phyloP scores from a whole-genome alignment of 2,888 invertebrate genomes.

The Mylabris sibirica region DNA sequence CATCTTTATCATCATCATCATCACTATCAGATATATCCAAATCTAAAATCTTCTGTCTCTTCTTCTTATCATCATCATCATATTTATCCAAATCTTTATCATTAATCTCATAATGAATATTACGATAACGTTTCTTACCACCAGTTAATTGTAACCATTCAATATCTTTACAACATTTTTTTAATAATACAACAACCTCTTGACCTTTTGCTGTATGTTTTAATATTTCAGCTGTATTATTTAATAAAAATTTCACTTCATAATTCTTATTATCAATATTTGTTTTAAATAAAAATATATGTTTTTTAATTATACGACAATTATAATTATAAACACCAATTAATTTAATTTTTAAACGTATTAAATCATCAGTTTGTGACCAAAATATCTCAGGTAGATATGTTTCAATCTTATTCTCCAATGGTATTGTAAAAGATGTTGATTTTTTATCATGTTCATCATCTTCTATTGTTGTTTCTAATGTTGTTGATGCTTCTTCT shows the following conservation, averaged over 20 bases:
- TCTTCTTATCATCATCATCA: constrained; percentile 35
- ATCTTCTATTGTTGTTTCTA: not conserved
- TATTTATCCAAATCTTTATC: constrained; percentile 32
- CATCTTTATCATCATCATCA: constrained; percentile 28
- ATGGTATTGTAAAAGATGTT: not conserved
- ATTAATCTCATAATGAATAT: constrained; percentile 52
- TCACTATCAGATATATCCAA: constrained; percentile 41
- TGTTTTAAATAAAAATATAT: constrained; percentile 43
- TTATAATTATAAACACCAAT: constrained; percentile 46
- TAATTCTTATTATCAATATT: constrained; percentile 46
- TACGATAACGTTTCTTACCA: constrained; percentile 45
- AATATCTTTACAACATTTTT: constrained; percentile 41
- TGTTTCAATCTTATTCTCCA: constrained; percentile 30
- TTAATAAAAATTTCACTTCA: constrained; percentile 48
- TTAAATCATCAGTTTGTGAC: constrained; percentile 49
- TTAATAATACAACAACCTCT: constrained; percentile 47
- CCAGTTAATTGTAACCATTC: constrained; percentile 53
- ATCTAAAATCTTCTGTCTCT: constrained; percentile 39
- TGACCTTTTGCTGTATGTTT: constrained; percentile 47
- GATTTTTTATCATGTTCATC: not conserved
- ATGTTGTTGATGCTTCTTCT: not conserved
- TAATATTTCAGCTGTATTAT: constrained; percentile 43
- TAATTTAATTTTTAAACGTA: constrained; percentile 51
- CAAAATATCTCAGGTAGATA: constrained; percentile 53
- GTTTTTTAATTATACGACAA: constrained; percentile 43